A percentile compares a stretch with the other conserved stretches of the same genome.
Evolutionary conservation across 1,140 invertebrate species (phyloP).

Genomic region (Carcinoscorpius rotundicauda): DNA sequence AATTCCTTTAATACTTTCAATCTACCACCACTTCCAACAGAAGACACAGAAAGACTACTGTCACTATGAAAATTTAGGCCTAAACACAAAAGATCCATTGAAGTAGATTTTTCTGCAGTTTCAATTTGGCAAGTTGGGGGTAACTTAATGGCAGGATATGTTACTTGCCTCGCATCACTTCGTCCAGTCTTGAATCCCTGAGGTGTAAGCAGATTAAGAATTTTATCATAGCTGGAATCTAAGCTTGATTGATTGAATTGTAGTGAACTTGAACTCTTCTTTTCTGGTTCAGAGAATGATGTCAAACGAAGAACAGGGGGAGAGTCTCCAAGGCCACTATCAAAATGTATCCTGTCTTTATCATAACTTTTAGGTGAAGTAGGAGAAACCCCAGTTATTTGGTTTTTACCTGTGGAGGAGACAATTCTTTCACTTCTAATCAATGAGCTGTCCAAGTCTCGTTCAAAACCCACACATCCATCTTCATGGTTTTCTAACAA

Average conservation of each 20-base stretch:
- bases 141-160: neutral
- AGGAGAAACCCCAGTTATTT: neutral
- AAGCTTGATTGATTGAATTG: slow-evolving; percentile 1
- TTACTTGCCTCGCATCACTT: neutral
- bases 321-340: neutral
- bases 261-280: neutral
- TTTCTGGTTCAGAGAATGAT: neutral
- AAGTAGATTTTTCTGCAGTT: slow-evolving; percentile 22
- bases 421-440: neutral
- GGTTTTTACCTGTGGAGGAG: no score
- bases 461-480: neutral
- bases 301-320: neutral
- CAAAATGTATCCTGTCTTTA: neutral
- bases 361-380: neutral
- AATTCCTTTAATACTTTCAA: no score
- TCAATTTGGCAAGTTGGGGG: slow-evolving; percentile 6
- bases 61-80: no score
- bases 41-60: no score
- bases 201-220: slow-evolving; percentile 6
- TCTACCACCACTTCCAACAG: no score
- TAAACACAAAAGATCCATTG: slow-evolving; percentile 10
- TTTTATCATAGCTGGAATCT: slow-evolving; percentile 2
- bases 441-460: neutral
- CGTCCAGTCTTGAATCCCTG: slow-evolving; percentile 9
- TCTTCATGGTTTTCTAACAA: neutral